phyloP scores from a whole-genome alignment of 2,888 invertebrate species.

The Leistus spinibarbis region DNA sequence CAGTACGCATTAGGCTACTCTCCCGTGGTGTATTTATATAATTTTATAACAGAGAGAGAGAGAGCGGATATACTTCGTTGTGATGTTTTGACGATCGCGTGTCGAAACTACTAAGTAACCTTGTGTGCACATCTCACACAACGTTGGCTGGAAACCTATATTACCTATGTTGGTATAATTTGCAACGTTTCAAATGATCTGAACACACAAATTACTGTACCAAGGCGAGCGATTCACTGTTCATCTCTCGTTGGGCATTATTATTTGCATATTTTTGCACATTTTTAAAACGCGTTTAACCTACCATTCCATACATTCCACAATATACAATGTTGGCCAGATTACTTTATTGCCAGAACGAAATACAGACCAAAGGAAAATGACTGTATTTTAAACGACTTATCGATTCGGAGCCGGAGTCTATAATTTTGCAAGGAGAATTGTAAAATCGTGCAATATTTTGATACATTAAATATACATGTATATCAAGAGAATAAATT shows the following conservation, averaged over 20 bases:
- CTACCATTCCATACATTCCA: neutral
- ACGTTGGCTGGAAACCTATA: neutral
- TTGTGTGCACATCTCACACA: neutral
- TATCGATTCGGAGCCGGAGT: no score
- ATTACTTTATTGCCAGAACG: no score
- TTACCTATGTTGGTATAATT: neutral
- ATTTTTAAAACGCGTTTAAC: conserved; percentile 2
- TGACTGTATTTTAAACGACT: no score
- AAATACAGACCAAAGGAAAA: no score
- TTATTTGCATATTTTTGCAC: conserved; percentile 4
- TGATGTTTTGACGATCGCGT: neutral
- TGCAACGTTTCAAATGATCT: neutral
- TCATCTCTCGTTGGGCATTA: neutral
- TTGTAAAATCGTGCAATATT: no score
- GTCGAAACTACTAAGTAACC: neutral
- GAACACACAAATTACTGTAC: neutral
- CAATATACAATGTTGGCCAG: neutral
- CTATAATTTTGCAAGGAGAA: no score
- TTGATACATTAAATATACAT: no score
- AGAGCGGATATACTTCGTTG: no score
- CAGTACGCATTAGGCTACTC: no score
- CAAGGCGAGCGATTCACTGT: neutral
- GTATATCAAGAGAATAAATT: no score
- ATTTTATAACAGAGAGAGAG: no score
- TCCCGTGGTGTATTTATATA: no score